Evolutionary conservation across 2,888 invertebrate genomes (phyloP), one percentile per base, ranked within the genome.

Genomic region (Cantharis flavilabris): DNA sequence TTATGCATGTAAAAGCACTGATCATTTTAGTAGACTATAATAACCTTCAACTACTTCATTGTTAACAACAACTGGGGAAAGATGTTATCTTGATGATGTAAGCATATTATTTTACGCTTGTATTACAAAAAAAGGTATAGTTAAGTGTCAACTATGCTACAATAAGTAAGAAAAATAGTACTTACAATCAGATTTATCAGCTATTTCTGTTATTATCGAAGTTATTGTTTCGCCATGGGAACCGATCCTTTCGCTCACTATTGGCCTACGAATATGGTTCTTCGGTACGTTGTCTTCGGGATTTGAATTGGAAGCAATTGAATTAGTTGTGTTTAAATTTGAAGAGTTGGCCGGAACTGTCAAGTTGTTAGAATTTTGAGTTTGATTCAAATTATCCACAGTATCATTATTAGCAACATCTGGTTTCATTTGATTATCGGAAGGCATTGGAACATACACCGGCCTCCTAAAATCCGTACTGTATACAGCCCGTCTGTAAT

Each of bases 201-300:
- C 2, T 71, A 88, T 81, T 79, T 86, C 86, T 4, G 87, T 88
- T 69, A 88, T 86, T 72, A 88, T 86, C 9, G 88, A 87, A 11
- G 87, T 87, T 64, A 88, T 86, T 11, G 84, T 83, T 71, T 86
- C 85, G 14, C 88, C 88, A 75, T 86, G 77, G 4, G 84, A 80
- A n/a, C 86, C 87, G 33, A 84, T 80, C 73, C 81, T 85, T 69
- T 87, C 82, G 3, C 84, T 85, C 3, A 87, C 81, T 28, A 86
- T 86, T 3, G 85, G 84, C 20, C 83, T 67, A 71, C 64, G 28
- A 69, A 49, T 62, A 3, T 23, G 62, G 2, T 62, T 16, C 20
- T 30, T 69, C 28, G 30, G 11, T n/a, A 3, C 18, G 2, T 49
- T 49, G 2, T 49, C 49, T 49, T 49, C n/a, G 49, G 49, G n/a